Evolutionary conservation across 2,888 invertebrate species (phyloP), one percentile per base, ranked within the genome.

Genomic region (Eristalinus aeneus): DNA sequence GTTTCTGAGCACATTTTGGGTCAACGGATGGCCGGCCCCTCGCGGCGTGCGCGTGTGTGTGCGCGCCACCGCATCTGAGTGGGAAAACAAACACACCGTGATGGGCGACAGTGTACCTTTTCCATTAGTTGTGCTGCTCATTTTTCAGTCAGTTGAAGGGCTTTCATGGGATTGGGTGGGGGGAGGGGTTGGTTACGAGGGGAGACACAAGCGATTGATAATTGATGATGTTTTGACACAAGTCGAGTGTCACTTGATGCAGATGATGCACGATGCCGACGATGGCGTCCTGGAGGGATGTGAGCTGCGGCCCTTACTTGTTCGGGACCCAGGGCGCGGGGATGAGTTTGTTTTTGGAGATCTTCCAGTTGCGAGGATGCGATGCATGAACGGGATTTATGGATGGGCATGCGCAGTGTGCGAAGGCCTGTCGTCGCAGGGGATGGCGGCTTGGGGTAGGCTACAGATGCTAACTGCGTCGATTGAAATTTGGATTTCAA

Each of bases 31-130:
- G 64, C 46, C 46, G 46, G 46, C 46, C 46, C 8, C 46, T 16
- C 10, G 56, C 54, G 67, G 58, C 72, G 68, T 83, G 46, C 46
- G 16, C 46, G 16, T 46, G 46, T 46, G 46, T 8, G 46, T 46
- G 46, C 16, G 46, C 16, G 16, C 6, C 16, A 64, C 58, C 16
- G 46, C 68, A 72, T 82, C 72, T 82, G 72, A 67, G 65, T 20
- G 58, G 72, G 73, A 69, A 63, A 72, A 72, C 58, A 69, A 73
- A 83, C 68, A 83, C 68, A 73, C 32, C 58, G 58, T 72, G 53
- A 72, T 72, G 71, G 67, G 36, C 54, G 71, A 36, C 65, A 65
- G 27, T 56, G 73, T 56, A 64, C 64, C 64, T 63, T 63, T 63
- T 63, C 63, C 39, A 36, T 67, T 46, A 46, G 39, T 46, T 46